Percentiles rank a stretch among this genome's conserved stretches.
Conservation (phyloP, 2,113 vertebrate genomes). For the Oncorhynchus nerka region DNA sequence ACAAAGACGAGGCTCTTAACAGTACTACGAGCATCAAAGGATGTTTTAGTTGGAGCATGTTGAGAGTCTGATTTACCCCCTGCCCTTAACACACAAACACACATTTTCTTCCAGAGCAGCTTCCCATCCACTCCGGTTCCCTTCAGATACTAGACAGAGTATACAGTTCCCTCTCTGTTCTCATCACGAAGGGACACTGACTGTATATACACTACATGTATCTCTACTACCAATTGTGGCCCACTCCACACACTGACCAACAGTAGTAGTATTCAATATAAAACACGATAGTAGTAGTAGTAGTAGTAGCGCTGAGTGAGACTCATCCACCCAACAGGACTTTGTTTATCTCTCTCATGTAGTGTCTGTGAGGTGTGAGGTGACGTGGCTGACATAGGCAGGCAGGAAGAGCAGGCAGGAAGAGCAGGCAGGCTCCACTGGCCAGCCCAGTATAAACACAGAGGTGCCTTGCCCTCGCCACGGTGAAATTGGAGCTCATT, state of each 20-base stretch:
- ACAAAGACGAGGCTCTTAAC: conserved; percentile 44
- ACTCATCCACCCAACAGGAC: too few relatives aligned
- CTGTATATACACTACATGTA: too few relatives aligned
- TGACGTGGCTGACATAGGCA: not conserved
- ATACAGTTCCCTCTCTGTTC: too few relatives aligned
- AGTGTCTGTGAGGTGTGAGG: not conserved
- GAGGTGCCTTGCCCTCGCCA: conserved; percentile 15
- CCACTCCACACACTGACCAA: too few relatives aligned
- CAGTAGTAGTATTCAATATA: too few relatives aligned
- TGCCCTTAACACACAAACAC: conserved; percentile 65
- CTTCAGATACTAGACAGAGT: not conserved
- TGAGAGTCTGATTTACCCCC: conserved; percentile 60
- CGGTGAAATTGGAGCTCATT: conserved; percentile 40
- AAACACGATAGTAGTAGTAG: too few relatives aligned
- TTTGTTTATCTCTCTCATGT: not conserved
- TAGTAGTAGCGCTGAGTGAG: too few relatives aligned
- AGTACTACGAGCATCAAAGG: conserved; percentile 52
- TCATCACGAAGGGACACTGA: too few relatives aligned
- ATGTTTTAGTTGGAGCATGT: conserved; percentile 62
- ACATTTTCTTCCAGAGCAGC: conserved; percentile 54
- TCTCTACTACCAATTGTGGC: too few relatives aligned
- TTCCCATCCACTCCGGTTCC: conserved; percentile 45
- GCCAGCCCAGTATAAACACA: conserved; percentile 37
- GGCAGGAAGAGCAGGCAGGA: not conserved
- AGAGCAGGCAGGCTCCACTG: not conserved